A percentile compares a stretch with the other conserved stretches of the same genome.
phyloP scores from a whole-genome alignment of 1,140 invertebrate genomes.

The Drosophila erecta region DNA sequence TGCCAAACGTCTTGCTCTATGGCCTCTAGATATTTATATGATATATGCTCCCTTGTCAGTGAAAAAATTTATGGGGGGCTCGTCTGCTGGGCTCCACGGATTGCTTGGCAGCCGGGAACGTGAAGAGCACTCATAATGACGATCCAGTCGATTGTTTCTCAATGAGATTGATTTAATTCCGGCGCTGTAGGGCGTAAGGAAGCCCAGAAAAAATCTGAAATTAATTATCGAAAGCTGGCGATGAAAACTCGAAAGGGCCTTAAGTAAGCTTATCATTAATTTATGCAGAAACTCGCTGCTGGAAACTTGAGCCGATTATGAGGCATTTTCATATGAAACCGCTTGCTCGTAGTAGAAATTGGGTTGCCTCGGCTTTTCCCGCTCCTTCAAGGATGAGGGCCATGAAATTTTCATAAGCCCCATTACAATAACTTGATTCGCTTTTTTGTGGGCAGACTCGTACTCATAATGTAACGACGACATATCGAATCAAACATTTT shows the following conservation, averaged over 20 bases:
- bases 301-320: slow-evolving; percentile 53
- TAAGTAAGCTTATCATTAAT: slow-evolving; percentile 40
- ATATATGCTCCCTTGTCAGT: slow-evolving; percentile 30
- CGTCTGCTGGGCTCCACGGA: slow-evolving; percentile 1
- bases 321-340: slow-evolving; percentile 13
- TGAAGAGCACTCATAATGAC: slow-evolving; percentile 29
- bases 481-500: slow-evolving; percentile 28
- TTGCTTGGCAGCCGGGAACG: slow-evolving; percentile 34
- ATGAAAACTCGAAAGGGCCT: slow-evolving; percentile 22
- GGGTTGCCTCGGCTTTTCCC: slow-evolving; percentile 14
- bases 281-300: slow-evolving; percentile 31
- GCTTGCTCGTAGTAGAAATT: slow-evolving; percentile 24
- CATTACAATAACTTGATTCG: slow-evolving; percentile 34
- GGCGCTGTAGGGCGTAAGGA: not conserved
- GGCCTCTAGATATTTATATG: slow-evolving; percentile 56
- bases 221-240: slow-evolving; percentile 32
- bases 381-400: slow-evolving; percentile 11
- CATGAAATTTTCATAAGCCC: slow-evolving; percentile 46
- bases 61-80: slow-evolving; percentile 28
- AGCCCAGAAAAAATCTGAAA: slow-evolving; percentile 4
- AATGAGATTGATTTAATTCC: slow-evolving; percentile 45
- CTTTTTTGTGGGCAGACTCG: not conserved
- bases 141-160: slow-evolving; percentile 34
- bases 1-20: slow-evolving; percentile 15
- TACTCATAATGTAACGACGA: slow-evolving; percentile 19